These are phyloP conservation scores for Hololepta plana DNA, from an alignment of 2,888 invertebrate genomes.

Conservation along the genomic window DNA sequence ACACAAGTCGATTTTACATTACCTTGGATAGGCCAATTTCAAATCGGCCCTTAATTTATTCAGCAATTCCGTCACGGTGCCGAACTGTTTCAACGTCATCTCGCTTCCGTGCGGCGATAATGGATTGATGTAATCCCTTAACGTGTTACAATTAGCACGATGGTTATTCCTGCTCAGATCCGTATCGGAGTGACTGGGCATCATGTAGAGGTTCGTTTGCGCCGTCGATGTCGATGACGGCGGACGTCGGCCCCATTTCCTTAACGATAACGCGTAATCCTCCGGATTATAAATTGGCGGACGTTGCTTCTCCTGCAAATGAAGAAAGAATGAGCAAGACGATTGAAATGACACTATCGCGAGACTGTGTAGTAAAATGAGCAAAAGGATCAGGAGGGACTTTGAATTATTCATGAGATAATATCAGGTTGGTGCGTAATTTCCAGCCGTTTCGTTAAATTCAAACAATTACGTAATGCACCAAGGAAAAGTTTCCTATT, in stretches of 20 bases:
- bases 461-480: no score
- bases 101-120: constrained; percentile 51
- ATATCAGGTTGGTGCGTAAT: no score
- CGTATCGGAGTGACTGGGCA: constrained; percentile 15
- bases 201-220: constrained; percentile 14
- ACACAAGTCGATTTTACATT: no score
- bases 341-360: no score
- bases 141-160: background rate
- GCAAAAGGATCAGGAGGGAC: no score
- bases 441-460: no score
- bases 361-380: no score
- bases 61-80: constrained; percentile 71
- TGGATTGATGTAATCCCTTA: constrained; percentile 38
- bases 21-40: constrained; percentile 78
- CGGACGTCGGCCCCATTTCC: constrained; percentile 60
- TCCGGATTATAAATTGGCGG: constrained; percentile 84
- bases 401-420: no score
- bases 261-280: constrained; percentile 64
- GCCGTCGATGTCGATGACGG: constrained; percentile 23
- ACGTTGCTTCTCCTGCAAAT: constrained; percentile 55
- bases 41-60: constrained; percentile 75
- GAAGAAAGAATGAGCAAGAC: no score
- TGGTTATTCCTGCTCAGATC: constrained; percentile 16
- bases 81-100: constrained; percentile 76
- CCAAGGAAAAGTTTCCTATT: no score